Evolutionary conservation across 2,113 vertebrate species (phyloP).

Genomic region (Callaeas wilsoni): DNA sequence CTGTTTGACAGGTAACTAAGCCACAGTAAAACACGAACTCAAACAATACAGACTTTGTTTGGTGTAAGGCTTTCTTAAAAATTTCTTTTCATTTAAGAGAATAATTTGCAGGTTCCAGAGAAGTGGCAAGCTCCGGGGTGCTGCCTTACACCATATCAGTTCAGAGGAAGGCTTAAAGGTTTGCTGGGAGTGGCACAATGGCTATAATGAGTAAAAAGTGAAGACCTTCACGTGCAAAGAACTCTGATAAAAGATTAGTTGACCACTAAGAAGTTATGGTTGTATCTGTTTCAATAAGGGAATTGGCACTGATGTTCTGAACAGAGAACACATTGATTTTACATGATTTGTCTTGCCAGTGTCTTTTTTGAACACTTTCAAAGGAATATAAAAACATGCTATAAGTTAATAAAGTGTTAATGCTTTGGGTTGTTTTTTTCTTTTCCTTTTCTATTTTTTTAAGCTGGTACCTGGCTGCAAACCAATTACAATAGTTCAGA

Average conservation of each 20-base stretch:
- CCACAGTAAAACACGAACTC: neutral
- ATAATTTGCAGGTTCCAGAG: neutral
- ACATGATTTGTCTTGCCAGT: neutral
- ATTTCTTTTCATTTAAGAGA: neutral
- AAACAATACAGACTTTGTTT: neutral
- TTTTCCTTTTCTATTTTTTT: neutral
- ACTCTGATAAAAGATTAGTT: neutral
- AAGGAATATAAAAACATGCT: neutral
- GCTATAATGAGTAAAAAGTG: neutral
- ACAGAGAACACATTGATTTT: neutral
- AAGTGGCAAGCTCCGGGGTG: neutral
- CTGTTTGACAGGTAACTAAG: constrained; percentile 50
- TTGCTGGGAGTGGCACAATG: neutral
- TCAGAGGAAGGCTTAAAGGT: neutral
- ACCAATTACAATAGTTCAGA: neutral
- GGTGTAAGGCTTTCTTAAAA: neutral
- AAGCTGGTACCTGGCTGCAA: neutral
- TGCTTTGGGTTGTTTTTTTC: neutral
- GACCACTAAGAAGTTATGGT: neutral
- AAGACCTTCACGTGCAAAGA: neutral
- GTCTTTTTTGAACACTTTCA: neutral
- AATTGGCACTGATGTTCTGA: neutral
- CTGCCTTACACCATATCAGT: neutral
- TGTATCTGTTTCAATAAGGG: neutral
- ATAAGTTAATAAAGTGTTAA: neutral